Conservation (phyloP, 2,797 vertebrate species). For the Urocyon cinereoargenteus region DNA sequence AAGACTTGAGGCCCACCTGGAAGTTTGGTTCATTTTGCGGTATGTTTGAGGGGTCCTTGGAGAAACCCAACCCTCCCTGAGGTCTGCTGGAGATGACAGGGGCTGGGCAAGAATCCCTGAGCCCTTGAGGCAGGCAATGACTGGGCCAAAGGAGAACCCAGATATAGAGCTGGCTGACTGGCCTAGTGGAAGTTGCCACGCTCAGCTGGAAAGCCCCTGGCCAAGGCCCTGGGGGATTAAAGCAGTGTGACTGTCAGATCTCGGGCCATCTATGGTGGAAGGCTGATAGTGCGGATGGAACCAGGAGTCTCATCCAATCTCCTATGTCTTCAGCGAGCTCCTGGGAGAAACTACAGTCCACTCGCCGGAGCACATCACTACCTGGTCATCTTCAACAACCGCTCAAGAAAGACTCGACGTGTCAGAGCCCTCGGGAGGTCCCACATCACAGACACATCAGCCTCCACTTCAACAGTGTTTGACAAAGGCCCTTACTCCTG, state of each 20-base stretch:
- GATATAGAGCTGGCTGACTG: neutral
- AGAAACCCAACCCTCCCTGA: constrained; percentile 77
- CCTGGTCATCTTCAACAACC: neutral
- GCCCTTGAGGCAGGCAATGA: constrained; percentile 56
- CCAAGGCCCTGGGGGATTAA: neutral
- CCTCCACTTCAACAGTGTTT: constrained; percentile 89
- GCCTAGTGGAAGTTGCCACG: neutral
- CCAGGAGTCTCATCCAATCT: constrained; percentile 24
- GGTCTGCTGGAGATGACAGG: constrained; percentile 77
- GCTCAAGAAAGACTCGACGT: neutral
- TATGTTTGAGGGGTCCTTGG: constrained; percentile 60
- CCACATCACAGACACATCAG: constrained; percentile 80
- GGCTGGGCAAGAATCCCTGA: constrained; percentile 72
- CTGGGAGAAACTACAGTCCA: constrained; percentile 38
- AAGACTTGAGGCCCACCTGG: constrained; percentile 21
- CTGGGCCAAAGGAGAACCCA: constrained; percentile 37
- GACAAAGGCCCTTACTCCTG: constrained; percentile 86
- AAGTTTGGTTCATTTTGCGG: constrained; percentile 58
- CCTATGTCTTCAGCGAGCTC: neutral
- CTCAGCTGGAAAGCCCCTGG: neutral
- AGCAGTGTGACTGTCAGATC: neutral
- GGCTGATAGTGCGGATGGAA: neutral
- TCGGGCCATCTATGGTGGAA: neutral
- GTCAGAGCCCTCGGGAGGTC: constrained; percentile 79
- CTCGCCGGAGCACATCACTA: neutral